Conservation (phyloP, 2,888 invertebrate genomes). For the Aporophyla nigra region DNA sequence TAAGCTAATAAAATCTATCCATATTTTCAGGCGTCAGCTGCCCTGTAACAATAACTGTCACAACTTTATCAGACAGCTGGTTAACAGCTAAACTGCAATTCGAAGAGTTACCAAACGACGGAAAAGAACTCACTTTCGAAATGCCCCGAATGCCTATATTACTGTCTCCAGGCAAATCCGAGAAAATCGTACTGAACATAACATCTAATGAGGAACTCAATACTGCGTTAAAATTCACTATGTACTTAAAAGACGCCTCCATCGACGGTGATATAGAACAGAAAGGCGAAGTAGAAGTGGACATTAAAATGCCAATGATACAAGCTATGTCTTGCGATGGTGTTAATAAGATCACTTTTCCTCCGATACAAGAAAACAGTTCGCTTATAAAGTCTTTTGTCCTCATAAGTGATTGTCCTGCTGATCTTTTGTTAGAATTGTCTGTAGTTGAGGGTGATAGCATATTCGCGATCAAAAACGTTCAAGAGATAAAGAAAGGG, state of each 20-base stretch:
- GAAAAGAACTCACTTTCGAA: conserved; percentile 79
- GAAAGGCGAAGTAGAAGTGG: conserved; percentile 75
- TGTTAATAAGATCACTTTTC: conserved; percentile 81
- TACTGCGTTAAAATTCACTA: conserved; percentile 75
- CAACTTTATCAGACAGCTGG: conserved; percentile 83
- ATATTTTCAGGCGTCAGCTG: conserved; percentile 78
- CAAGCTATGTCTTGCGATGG: conserved; percentile 85
- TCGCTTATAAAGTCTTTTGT: conserved; percentile 79
- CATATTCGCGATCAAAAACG: conserved; percentile 80
- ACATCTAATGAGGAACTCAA: conserved; percentile 81
- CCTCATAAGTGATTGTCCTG: conserved; percentile 83
- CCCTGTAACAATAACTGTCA: conserved; percentile 76
- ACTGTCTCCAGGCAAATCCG: conserved; percentile 82
- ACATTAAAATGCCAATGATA: conserved; percentile 82
- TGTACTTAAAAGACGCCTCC: conserved; percentile 81
- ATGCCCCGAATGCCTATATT: conserved; percentile 82
- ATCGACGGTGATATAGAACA: conserved; percentile 80
- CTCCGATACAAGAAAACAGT: conserved; percentile 77
- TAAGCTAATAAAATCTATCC: background rate
- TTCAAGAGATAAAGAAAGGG: conserved; percentile 83
- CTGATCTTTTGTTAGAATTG: conserved; percentile 81
- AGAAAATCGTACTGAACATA: conserved; percentile 79
- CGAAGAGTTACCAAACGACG: conserved; percentile 73
- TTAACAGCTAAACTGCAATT: conserved; percentile 83
- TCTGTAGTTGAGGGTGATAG: conserved; percentile 79